Evolutionary conservation across 2,113 vertebrate genomes (phyloP).

Genomic region (Ophiodon elongatus): DNA sequence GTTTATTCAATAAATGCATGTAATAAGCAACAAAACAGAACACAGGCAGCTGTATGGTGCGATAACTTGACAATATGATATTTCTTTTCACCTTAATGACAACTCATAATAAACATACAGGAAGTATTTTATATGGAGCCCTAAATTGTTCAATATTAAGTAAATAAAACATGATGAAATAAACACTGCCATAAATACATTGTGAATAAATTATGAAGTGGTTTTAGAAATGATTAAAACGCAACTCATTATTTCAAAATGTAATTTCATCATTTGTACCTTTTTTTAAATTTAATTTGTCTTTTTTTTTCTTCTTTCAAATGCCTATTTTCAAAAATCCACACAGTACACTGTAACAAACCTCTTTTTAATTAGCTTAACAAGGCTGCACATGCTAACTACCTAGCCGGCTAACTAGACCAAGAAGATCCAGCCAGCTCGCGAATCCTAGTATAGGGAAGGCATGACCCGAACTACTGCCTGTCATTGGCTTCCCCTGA

Average conservation of each 20-base stretch:
- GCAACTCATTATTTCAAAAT: neutral
- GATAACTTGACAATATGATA: neutral
- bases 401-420: too few relatives aligned
- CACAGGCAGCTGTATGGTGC: neutral
- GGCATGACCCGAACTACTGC: too few relatives aligned
- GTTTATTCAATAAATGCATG: neutral
- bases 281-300: neutral
- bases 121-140: neutral
- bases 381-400: too few relatives aligned
- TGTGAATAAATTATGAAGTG: neutral
- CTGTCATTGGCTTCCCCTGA: too few relatives aligned
- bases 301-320: neutral
- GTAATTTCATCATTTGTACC: neutral
- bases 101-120: neutral
- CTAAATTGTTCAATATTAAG: neutral
- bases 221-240: neutral
- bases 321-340: neutral
- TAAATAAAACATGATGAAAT: neutral
- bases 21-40: neutral
- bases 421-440: too few relatives aligned
- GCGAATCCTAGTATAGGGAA: too few relatives aligned
- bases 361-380: too few relatives aligned
- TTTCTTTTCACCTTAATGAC: neutral
- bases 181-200: neutral
- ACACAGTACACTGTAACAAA: too few relatives aligned